phyloP scores from a whole-genome alignment of 1,140 invertebrate genomes.

The Bombus vancouverensis region DNA sequence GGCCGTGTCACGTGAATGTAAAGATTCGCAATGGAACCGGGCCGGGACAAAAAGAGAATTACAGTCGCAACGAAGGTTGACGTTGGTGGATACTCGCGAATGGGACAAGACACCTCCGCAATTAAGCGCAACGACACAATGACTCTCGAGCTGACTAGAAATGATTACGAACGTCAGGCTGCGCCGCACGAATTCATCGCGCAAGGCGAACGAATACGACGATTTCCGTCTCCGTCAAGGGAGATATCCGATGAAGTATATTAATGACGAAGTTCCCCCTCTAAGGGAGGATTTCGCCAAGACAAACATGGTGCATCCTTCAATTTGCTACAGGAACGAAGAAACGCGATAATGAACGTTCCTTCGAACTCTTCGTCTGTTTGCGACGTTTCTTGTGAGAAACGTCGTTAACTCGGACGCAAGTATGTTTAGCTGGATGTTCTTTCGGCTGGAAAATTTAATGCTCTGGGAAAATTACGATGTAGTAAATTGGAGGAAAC shows the following conservation, averaged over 20 bases:
- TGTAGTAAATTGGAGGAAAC: too few relatives aligned
- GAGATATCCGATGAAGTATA: slow-evolving; percentile 21
- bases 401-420: neutral
- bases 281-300: neutral
- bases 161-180: slow-evolving; percentile 34
- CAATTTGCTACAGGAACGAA: neutral
- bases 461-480: neutral
- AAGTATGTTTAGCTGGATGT: neutral
- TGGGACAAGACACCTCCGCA: slow-evolving; percentile 52
- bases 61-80: neutral
- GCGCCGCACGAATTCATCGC: slow-evolving; percentile 20
- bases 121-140: slow-evolving; percentile 63
- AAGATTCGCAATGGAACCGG: slow-evolving; percentile 1
- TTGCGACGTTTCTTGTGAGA: neutral
- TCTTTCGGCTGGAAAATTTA: neutral
- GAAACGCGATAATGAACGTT: slow-evolving; percentile 17
- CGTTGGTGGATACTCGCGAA: slow-evolving; percentile 36
- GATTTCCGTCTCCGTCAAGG: slow-evolving; percentile 22
- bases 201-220: slow-evolving; percentile 35
- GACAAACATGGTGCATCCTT: neutral
- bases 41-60: slow-evolving; percentile 52
- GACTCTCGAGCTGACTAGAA: slow-evolving; percentile 43
- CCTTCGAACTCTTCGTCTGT: neutral
- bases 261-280: slow-evolving; percentile 21
- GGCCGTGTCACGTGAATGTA: neutral